These are phyloP conservation scores for Pagrus major DNA, from an alignment of 2,113 vertebrate genomes.

Conservation along the genomic window DNA sequence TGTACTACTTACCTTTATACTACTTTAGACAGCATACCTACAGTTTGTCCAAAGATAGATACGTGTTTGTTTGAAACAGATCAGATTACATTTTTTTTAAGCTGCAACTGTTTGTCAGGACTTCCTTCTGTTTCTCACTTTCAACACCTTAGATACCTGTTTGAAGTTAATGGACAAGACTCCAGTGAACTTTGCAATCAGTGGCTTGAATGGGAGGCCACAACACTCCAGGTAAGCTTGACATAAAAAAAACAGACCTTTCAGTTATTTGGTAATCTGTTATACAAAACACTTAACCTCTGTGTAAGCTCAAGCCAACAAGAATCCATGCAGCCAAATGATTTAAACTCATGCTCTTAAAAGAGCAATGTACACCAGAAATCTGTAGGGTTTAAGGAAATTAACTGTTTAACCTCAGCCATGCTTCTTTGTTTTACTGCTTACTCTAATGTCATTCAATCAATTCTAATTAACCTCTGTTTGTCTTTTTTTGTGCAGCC, in stretches of 20 bases:
- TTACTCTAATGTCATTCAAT: constrained; percentile 7
- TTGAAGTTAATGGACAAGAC: constrained; percentile 85
- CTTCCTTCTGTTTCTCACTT: not conserved
- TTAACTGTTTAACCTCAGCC: constrained; percentile 3
- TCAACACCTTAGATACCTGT: constrained; percentile 86
- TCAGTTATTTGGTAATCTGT: not conserved
- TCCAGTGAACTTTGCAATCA: constrained; percentile 85
- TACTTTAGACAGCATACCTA: too few relatives aligned
- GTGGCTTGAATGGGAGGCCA: constrained; percentile 95
- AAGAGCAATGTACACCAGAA: constrained; percentile 14
- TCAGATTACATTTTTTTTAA: not conserved
- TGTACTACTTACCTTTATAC: too few relatives aligned
- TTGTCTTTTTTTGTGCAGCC: constrained; percentile 81
- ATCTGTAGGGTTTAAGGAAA: not conserved
- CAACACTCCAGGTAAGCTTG: constrained; percentile 88
- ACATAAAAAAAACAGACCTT: not conserved
- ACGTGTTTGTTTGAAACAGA: not conserved
- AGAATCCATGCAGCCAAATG: constrained; percentile 11
- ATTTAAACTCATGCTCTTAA: constrained; percentile 16
- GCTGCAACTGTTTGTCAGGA: not conserved
- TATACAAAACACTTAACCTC: constrained; percentile 22
- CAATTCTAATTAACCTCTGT: constrained; percentile 26
- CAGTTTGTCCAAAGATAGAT: too few relatives aligned
- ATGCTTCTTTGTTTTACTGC: constrained; percentile 11
- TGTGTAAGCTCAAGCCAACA: constrained; percentile 20